Conservation (phyloP, 2,888 invertebrate genomes). For the Pollenia angustigena region DNA sequence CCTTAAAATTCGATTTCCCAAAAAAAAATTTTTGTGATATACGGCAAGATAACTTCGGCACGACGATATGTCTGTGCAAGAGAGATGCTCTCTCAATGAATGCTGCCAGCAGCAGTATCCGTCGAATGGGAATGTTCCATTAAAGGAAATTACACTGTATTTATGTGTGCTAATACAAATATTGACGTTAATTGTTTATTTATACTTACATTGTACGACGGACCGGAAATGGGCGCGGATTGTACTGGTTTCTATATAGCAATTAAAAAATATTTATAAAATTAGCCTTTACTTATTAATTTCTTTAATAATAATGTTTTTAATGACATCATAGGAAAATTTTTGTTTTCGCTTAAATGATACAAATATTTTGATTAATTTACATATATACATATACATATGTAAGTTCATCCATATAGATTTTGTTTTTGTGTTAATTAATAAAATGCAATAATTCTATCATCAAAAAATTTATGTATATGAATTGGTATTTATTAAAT, state of each 20-base stretch:
- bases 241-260: constrained; percentile 82
- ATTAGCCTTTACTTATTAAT: constrained; percentile 1
- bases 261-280: constrained; percentile 61
- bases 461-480: constrained; percentile 10
- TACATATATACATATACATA: background rate
- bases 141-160: too few relatives aligned
- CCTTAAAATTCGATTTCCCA: too few relatives aligned
- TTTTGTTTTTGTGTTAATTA: constrained; percentile 4
- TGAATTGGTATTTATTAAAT: constrained; percentile 19
- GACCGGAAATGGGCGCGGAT: constrained; percentile 83
- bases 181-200: background rate
- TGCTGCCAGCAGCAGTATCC: too few relatives aligned
- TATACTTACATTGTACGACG: constrained; percentile 84
- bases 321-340: constrained; percentile 37
- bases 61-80: too few relatives aligned
- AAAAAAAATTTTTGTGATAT: too few relatives aligned
- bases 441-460: constrained; percentile 24
- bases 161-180: too few relatives aligned
- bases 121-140: too few relatives aligned
- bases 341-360: constrained; percentile 37
- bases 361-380: constrained; percentile 33
- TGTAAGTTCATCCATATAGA: too few relatives aligned
- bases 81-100: too few relatives aligned
- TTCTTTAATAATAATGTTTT: background rate
- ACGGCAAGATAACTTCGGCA: too few relatives aligned